Evolutionary conservation across 2,888 invertebrate species (phyloP).

Genomic region (Saturnia pavonia): DNA sequence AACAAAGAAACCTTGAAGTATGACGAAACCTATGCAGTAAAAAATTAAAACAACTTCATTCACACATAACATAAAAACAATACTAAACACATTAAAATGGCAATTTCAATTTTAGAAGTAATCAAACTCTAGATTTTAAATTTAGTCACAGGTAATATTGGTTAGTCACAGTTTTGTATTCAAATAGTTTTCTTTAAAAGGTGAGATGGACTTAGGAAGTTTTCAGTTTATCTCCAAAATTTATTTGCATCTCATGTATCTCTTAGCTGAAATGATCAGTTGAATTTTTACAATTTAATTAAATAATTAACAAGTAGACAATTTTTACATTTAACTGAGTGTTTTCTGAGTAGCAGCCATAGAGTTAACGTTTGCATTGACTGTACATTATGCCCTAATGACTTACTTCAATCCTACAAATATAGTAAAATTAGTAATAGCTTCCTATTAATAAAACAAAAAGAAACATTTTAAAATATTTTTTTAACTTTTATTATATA

Average conservation of each 20-base stretch:
- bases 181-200: neutral
- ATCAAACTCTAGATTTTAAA: neutral
- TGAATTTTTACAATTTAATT: too few relatives aligned
- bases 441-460: neutral
- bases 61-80: neutral
- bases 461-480: neutral
- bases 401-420: neutral
- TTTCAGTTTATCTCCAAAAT: neutral
- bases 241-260: neutral
- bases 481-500: neutral
- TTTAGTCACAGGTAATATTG: slow-evolving; percentile 8
- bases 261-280: neutral
- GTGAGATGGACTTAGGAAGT: neutral
- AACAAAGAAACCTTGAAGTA: neutral
- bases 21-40: neutral
- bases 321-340: too few relatives aligned
- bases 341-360: too few relatives aligned
- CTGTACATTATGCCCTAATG: neutral
- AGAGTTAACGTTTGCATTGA: too few relatives aligned
- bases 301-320: too few relatives aligned
- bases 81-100: slow-evolving; percentile 22
- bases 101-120: slow-evolving; percentile 26
- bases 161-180: slow-evolving; percentile 2
- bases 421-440: neutral
- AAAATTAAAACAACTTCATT: neutral